Evolutionary conservation across 2,113 vertebrate species (phyloP), one percentile per base, ranked within the genome.

Genomic region (Aegithalos caudatus): DNA sequence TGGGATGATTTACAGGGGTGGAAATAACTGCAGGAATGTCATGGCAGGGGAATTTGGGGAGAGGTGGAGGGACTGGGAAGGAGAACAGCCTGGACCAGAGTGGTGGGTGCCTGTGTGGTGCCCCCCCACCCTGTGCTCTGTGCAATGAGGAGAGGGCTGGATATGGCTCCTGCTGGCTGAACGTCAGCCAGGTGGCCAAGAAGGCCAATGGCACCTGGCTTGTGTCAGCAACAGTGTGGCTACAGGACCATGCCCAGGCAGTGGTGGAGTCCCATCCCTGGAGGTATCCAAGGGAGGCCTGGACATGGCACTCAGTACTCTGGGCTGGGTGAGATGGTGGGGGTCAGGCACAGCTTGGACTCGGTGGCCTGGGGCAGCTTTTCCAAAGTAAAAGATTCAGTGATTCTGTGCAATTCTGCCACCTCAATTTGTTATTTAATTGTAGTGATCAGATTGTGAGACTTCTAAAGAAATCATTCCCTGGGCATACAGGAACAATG

Each of bases 41-140:
- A 81, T 20, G 1, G 2, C 37, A 51, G 35, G 60, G 47, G 60
- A 90, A 88, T 73, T 18, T 2, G 9, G 56, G 64, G 44, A 84
- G 58, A 83, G n/a, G 22, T 14, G 4, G 2, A 25, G 3, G 0
- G 1, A 1, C 19, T 45, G 51, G 15, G 21, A 12, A 62, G 61
- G 44, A 56, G 19, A 73, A 37, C 31, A 42, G 65, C 37, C 61
- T 37, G 82, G 66, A 76, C n/a, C 7, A 6, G 50, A 29, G 6
- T 9, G 17, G 16, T 33, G 62, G 21, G 44, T 66, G 28, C 3
- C 16, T 2, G 3, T 1, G 1, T 31, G 58, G 37, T 92, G 50
- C 22, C 51, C 44, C 44, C 45, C 31, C 48, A 25, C 2, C 0
- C 42, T 27, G 37, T 60, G 58, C 22, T 12, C 61, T 18, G 24